Percentiles rank a stretch among this genome's conserved stretches.
Conservation (phyloP, 2,113 vertebrate species). For the Calidris pygmaea region DNA sequence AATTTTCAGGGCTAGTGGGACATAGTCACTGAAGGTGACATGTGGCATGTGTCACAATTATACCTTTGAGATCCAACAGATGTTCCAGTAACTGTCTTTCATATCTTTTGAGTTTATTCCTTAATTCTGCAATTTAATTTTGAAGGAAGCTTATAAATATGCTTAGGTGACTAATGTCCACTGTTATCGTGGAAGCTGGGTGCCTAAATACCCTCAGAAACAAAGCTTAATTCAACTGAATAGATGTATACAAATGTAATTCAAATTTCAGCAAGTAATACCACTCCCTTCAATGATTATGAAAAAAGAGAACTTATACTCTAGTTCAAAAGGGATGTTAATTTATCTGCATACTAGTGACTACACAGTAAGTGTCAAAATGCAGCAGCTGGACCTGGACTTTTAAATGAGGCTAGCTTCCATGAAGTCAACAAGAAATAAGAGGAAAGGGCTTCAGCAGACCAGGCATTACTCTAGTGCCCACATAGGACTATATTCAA, state of each 20-base stretch:
- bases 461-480: neutral
- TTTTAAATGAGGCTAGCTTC: neutral
- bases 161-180: neutral
- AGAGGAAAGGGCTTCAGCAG: neutral
- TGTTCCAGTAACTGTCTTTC: slow-evolving; percentile 41
- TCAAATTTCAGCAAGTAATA: neutral
- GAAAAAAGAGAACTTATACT: neutral
- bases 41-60: slow-evolving; percentile 54
- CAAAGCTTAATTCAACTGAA: neutral
- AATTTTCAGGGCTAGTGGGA: slow-evolving; percentile 67
- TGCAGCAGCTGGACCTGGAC: neutral
- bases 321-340: neutral
- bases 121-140: slow-evolving; percentile 13
- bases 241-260: neutral
- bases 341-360: neutral
- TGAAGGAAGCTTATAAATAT: neutral
- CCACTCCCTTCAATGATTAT: neutral
- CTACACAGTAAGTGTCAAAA: neutral
- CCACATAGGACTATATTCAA: neutral
- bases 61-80: slow-evolving; percentile 58
- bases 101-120: neutral
- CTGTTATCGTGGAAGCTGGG: neutral
- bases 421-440: neutral
- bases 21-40: slow-evolving; percentile 63
- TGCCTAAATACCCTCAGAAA: neutral